Evolutionary conservation across 2,888 invertebrate species (phyloP).

Genomic region (Poecilus cupreus): DNA sequence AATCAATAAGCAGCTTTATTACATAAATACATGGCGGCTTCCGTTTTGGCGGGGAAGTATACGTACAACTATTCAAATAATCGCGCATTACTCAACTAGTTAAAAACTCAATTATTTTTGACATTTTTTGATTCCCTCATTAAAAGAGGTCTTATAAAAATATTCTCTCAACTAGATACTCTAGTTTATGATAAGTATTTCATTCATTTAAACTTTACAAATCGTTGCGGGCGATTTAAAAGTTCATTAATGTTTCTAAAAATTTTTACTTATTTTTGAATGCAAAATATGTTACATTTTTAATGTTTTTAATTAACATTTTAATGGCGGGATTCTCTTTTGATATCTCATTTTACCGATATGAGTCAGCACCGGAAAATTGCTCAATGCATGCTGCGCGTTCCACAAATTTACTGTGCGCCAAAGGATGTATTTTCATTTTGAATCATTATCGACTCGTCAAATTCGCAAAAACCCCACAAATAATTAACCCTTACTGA

Average conservation of each 20-base stretch:
- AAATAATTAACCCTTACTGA: not conserved
- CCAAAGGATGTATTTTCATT: not conserved
- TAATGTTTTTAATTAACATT: slow-evolving; percentile 16
- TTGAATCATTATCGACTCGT: slow-evolving; percentile 14
- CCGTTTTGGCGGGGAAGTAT: slow-evolving; percentile 54
- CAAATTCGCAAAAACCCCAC: not conserved
- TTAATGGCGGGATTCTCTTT: slow-evolving; percentile 27
- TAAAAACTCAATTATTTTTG: not conserved
- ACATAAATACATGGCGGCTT: slow-evolving; percentile 42
- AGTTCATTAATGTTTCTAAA: not conserved
- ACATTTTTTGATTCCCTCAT: not conserved
- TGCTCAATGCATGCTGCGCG: not conserved
- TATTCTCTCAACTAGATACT: not conserved
- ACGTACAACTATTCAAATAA: slow-evolving; percentile 24
- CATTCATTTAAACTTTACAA: not conserved
- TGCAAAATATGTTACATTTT: not conserved
- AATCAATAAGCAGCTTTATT: slow-evolving; percentile 35
- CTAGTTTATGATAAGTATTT: not conserved
- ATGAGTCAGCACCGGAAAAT: slow-evolving; percentile 38
- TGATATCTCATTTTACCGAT: slow-evolving; percentile 31
- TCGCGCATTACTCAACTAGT: not conserved
- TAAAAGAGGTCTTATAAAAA: not conserved
- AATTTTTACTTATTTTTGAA: not conserved
- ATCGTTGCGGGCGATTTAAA: not conserved
- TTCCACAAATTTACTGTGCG: not conserved